Percentiles rank a stretch among this genome's conserved stretches.
Conservation (phyloP, 2,113 vertebrate species). For the Hippolais icterina region DNA sequence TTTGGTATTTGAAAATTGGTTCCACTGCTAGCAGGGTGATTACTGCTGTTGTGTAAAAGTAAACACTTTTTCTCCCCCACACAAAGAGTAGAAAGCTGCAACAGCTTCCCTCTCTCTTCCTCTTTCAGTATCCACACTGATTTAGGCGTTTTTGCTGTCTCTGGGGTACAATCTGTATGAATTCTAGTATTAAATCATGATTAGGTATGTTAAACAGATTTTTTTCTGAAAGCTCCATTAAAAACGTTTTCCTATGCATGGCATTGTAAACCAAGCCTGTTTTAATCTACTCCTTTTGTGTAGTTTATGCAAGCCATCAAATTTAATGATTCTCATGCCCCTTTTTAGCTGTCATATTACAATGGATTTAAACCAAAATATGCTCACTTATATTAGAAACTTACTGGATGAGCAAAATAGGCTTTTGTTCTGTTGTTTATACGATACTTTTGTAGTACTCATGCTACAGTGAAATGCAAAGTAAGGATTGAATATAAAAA, state of each 20-base stretch:
- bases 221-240: neutral
- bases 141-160: neutral
- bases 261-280: neutral
- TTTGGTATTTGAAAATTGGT: neutral
- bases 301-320: slow-evolving; percentile 51
- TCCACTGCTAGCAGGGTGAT: neutral
- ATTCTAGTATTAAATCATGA: slow-evolving; percentile 30
- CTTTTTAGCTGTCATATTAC: slow-evolving; percentile 6
- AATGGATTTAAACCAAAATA: slow-evolving; percentile 30
- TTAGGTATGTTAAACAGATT: slow-evolving; percentile 13
- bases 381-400: slow-evolving; percentile 26
- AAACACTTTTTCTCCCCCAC: neutral
- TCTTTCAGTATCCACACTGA: neutral
- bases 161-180: neutral
- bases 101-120: neutral
- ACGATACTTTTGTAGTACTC: neutral
- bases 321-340: slow-evolving; percentile 21
- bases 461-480: neutral
- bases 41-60: neutral
- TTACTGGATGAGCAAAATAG: neutral
- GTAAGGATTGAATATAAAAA: neutral
- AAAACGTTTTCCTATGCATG: neutral
- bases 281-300: neutral
- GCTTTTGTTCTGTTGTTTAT: neutral
- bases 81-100: neutral